Percentiles rank a stretch among this genome's conserved stretches.
Conservation (phyloP, 1,140 invertebrate genomes). For the Helicorthomorpha holstii region DNA sequence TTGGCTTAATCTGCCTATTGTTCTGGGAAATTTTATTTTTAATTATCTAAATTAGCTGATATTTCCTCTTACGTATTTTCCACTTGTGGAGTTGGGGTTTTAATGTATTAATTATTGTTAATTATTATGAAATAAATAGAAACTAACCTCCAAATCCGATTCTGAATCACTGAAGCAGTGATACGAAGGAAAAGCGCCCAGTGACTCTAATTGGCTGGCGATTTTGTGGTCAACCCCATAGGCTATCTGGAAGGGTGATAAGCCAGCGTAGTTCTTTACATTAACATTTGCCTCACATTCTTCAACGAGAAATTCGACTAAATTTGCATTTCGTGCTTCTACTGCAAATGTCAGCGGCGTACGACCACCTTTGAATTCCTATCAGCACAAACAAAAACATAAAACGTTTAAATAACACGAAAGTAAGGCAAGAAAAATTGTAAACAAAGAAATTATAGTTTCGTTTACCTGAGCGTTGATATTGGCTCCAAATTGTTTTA, state of each 20-base stretch:
- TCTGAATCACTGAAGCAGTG: background rate
- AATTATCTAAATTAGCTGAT: no score
- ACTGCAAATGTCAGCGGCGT: conserved; percentile 68
- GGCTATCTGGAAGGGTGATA: conserved; percentile 46
- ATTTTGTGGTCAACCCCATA: background rate
- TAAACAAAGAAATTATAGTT: conserved; percentile 1
- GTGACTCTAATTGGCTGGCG: background rate
- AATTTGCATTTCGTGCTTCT: conserved; percentile 40
- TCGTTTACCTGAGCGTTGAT: conserved; percentile 52
- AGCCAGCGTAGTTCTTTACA: conserved; percentile 41
- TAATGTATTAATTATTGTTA: no score
- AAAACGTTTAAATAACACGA: conserved; percentile 15
- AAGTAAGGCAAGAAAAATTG: conserved; percentile 9
- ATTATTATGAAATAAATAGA: no score
- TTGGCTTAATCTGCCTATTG: no score
- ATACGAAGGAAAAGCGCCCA: background rate
- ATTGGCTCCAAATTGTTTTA: conserved; percentile 58
- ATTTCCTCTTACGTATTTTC: no score
- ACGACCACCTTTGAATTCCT: conserved; percentile 55
- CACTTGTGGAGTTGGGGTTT: no score
- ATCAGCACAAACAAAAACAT: no score
- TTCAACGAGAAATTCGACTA: conserved; percentile 42
- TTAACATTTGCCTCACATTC: conserved; percentile 38
- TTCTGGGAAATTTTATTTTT: no score
- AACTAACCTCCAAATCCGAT: background rate